Evolutionary conservation across 2,113 vertebrate species (phyloP).

Genomic region (Embiotoca jacksoni): DNA sequence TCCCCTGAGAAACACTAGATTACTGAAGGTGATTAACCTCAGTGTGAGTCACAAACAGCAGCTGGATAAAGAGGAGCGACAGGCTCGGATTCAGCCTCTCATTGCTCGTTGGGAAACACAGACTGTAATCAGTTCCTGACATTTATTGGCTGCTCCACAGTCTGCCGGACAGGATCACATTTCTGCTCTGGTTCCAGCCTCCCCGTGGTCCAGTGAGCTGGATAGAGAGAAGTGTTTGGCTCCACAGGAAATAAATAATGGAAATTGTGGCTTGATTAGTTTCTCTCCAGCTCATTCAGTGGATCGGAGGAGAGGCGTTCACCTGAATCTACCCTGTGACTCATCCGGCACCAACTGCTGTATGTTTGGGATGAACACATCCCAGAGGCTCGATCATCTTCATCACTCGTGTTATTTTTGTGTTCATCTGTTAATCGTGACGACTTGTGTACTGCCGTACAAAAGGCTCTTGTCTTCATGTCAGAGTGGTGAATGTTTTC

Average conservation of each 20-base stretch:
- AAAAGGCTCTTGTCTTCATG: too few relatives aligned
- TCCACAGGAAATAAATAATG: slow-evolving; percentile 47
- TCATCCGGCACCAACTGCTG: too few relatives aligned
- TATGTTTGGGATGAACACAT: too few relatives aligned
- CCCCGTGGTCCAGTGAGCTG: slow-evolving; percentile 34
- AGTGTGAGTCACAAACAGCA: slow-evolving; percentile 30
- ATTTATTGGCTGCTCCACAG: slow-evolving; percentile 56
- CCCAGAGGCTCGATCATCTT: too few relatives aligned
- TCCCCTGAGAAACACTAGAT: slow-evolving; percentile 27
- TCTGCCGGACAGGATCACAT: slow-evolving; percentile 52
- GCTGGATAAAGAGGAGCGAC: slow-evolving; percentile 27
- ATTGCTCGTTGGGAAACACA: slow-evolving; percentile 59
- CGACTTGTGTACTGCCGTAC: too few relatives aligned
- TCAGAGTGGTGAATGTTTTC: too few relatives aligned
- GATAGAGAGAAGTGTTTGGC: slow-evolving; percentile 39
- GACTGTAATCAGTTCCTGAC: slow-evolving; percentile 61
- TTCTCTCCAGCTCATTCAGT: slow-evolving; percentile 7
- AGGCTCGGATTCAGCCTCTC: slow-evolving; percentile 17
- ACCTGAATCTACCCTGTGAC: too few relatives aligned
- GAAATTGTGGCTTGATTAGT: slow-evolving; percentile 43
- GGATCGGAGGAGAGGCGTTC: too few relatives aligned
- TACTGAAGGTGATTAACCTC: slow-evolving; percentile 60
- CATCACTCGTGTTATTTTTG: too few relatives aligned
- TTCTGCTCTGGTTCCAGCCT: slow-evolving; percentile 39
- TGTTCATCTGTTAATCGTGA: too few relatives aligned